Conservation (phyloP, 2,797 vertebrate genomes). For the Trachops cirrhosus region DNA sequence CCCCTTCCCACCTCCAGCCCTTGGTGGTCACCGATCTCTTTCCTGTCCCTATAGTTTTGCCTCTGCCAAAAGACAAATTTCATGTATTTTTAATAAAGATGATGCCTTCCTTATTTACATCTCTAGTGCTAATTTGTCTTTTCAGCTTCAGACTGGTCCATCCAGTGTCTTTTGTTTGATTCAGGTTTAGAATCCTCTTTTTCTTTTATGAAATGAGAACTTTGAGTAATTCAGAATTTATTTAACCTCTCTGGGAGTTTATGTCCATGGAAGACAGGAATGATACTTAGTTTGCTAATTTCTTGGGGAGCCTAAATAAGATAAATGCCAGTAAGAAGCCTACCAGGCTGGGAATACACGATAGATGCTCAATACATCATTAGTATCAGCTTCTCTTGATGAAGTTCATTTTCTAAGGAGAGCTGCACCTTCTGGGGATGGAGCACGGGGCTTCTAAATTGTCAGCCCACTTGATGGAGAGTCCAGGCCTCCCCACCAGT, state of each 20-base stretch:
- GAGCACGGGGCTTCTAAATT: neutral
- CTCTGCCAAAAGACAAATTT: neutral
- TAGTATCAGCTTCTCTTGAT: neutral
- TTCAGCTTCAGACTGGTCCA: neutral
- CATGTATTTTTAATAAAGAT: neutral
- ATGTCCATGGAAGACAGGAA: neutral
- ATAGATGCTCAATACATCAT: neutral
- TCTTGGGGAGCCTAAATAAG: too few species aligned
- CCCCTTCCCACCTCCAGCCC: neutral
- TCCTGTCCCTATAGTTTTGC: neutral
- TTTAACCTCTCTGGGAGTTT: neutral
- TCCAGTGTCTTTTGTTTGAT: neutral
- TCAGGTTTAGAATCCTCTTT: neutral
- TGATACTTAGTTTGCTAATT: neutral
- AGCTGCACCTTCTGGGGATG: neutral
- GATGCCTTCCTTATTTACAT: neutral
- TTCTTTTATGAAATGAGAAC: neutral
- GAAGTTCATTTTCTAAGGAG: neutral
- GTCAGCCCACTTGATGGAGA: neutral
- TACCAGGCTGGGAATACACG: neutral
- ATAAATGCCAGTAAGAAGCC: neutral
- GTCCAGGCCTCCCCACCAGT: neutral
- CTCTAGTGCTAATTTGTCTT: neutral
- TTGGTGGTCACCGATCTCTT: neutral
- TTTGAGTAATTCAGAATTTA: neutral